Conservation (phyloP, 2,797 vertebrate species). For the Chaetodon trifasciatus region DNA sequence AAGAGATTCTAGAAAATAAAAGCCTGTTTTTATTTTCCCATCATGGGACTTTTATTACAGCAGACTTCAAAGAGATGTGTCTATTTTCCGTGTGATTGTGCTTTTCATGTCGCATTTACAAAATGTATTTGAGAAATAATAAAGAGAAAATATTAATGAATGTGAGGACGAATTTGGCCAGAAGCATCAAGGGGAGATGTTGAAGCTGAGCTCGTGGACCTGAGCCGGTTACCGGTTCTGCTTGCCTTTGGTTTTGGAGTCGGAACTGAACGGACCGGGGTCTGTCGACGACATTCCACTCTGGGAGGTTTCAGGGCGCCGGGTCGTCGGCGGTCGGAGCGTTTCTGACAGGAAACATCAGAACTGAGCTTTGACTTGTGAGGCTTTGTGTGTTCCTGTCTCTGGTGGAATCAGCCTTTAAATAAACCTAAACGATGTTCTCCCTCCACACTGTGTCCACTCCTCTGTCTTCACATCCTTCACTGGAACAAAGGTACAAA, state of each 20-base stretch:
- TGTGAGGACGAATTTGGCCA: conserved; percentile 57
- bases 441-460: conserved; percentile 71
- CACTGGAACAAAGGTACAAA: no score
- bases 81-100: conserved; percentile 83
- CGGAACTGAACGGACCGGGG: conserved; percentile 5
- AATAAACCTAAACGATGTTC: conserved; percentile 93
- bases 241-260: conserved; percentile 15
- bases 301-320: conserved; percentile 10
- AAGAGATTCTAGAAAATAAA: not conserved
- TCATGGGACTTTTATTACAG: conserved; percentile 75
- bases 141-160: conserved; percentile 62
- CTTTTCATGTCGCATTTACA: conserved; percentile 85
- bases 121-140: conserved; percentile 76
- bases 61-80: conserved; percentile 75
- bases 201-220: conserved; percentile 36
- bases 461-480: not conserved
- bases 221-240: conserved; percentile 20
- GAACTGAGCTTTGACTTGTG: conserved; percentile 78
- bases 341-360: not conserved
- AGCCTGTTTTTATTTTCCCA: conserved; percentile 75
- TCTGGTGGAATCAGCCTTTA: conserved; percentile 93
- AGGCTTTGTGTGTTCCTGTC: conserved; percentile 87
- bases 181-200: conserved; percentile 18
- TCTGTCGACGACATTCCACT: conserved; percentile 42
- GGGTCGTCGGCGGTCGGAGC: conserved; percentile 6